A percentile compares a stretch with the other conserved stretches of the same genome.
Conservation (phyloP, 1,140 invertebrate genomes). For the Oedothorax gibbosus region DNA sequence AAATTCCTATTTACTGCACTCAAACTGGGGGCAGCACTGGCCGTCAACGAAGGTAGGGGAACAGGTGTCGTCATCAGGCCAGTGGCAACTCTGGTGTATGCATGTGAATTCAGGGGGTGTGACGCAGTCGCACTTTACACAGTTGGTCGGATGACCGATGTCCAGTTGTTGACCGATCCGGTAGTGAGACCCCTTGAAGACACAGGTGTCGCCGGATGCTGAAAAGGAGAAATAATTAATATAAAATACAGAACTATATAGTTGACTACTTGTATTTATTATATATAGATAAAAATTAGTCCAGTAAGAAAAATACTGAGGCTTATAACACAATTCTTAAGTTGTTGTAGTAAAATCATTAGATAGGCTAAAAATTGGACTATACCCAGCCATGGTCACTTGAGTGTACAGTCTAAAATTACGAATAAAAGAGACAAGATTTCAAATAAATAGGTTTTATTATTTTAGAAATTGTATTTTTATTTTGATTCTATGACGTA, state of each 20-base stretch:
- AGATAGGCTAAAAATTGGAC: too few relatives aligned
- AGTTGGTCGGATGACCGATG: constrained; percentile 49
- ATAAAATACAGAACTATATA: too few relatives aligned
- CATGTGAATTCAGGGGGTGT: constrained; percentile 60
- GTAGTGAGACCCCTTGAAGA: constrained; percentile 16
- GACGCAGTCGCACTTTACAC: constrained; percentile 54
- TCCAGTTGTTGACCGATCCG: constrained; percentile 14
- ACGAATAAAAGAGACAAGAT: too few relatives aligned
- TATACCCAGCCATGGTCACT: too few relatives aligned
- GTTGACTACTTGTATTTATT: background rate
- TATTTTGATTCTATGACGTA: too few relatives aligned
- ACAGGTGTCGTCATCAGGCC: constrained; percentile 36
- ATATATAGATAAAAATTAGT: too few relatives aligned
- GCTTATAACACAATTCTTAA: too few relatives aligned
- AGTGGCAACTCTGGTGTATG: constrained; percentile 24
- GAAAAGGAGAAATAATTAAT: background rate
- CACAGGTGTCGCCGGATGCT: constrained; percentile 5
- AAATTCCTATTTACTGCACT: background rate
- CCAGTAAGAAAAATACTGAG: too few relatives aligned
- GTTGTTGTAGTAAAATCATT: too few relatives aligned
- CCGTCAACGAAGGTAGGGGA: background rate
- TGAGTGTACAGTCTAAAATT: too few relatives aligned
- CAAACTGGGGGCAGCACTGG: constrained; percentile 26
- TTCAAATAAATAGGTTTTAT: too few relatives aligned
- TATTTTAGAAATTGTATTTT: too few relatives aligned